Evolutionary conservation across 1,140 invertebrate species (phyloP).

Genomic region (Cydia pomonella): DNA sequence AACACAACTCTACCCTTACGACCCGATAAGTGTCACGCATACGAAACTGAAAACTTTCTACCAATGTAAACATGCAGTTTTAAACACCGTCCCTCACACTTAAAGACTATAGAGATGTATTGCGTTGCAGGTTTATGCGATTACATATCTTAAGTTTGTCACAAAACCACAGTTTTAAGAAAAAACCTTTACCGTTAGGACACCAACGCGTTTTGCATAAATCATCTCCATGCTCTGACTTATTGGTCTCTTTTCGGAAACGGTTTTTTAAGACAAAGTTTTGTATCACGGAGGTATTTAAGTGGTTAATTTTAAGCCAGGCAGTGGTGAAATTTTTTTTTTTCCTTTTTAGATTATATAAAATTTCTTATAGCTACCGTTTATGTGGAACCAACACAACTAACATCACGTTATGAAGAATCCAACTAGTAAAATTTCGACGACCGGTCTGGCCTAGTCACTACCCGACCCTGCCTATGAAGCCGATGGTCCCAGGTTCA

Average conservation of each 20-base stretch:
- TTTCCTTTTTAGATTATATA: no score
- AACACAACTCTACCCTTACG: constrained; percentile 7
- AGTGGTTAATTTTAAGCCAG: constrained; percentile 4
- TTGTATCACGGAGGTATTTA: constrained; percentile 8
- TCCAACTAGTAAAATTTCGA: no score
- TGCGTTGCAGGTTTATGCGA: neutral
- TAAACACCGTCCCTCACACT: neutral
- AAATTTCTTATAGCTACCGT: no score
- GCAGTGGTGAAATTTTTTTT: neutral
- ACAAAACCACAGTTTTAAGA: neutral
- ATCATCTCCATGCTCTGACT: constrained; percentile 9
- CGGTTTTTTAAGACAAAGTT: neutral
- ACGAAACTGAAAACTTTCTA: constrained; percentile 17
- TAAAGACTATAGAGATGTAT: neutral
- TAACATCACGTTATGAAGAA: no score
- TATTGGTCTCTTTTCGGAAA: constrained; percentile 28
- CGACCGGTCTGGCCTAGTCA: no score
- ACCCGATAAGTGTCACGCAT: constrained; percentile 26
- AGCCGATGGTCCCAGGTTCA: no score
- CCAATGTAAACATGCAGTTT: neutral
- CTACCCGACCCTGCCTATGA: no score
- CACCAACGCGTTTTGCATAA: constrained; percentile 20
- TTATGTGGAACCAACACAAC: no score
- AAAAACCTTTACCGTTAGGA: constrained; percentile 18
- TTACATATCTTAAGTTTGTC: neutral